Evolutionary conservation across 1,140 invertebrate genomes (phyloP).

Genomic region (Teleogryllus occipitalis): DNA sequence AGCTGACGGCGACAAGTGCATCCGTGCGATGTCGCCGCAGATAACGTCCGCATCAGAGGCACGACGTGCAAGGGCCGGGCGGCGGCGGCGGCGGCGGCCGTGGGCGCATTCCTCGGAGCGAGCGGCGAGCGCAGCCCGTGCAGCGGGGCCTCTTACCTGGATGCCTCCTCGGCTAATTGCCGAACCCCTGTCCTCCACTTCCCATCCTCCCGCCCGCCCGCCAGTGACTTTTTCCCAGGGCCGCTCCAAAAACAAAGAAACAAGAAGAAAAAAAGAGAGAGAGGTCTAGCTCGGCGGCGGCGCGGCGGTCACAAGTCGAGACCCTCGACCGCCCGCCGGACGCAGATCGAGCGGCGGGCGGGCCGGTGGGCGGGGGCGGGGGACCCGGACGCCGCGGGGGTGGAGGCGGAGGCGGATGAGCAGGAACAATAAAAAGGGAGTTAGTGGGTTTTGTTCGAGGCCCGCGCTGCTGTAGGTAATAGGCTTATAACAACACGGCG

Average conservation of each 20-base stretch:
- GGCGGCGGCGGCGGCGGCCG: too few relatives aligned
- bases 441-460: background rate
- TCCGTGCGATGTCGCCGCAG: too few relatives aligned
- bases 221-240: background rate
- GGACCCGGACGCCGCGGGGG: too few relatives aligned
- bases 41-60: too few relatives aligned
- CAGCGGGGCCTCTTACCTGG: background rate
- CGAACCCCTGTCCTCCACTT: background rate
- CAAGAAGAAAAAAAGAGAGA: background rate
- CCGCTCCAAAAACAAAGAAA: background rate
- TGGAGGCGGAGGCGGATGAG: background rate
- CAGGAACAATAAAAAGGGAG: conserved; percentile 1
- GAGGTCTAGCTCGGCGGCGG: background rate
- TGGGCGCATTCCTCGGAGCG: too few relatives aligned
- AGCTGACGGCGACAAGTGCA: too few relatives aligned
- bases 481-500: conserved; percentile 3
- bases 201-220: background rate
- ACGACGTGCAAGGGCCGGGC: too few relatives aligned
- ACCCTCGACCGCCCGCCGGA: too few relatives aligned
- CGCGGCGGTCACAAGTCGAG: too few relatives aligned
- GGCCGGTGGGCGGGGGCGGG: too few relatives aligned
- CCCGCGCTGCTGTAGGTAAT: background rate
- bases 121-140: too few relatives aligned
- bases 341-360: too few relatives aligned
- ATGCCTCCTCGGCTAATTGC: background rate